These are phyloP conservation scores for Ploceus nigricollis DNA, from an alignment of 2,113 vertebrate genomes.

Conservation along the genomic window DNA sequence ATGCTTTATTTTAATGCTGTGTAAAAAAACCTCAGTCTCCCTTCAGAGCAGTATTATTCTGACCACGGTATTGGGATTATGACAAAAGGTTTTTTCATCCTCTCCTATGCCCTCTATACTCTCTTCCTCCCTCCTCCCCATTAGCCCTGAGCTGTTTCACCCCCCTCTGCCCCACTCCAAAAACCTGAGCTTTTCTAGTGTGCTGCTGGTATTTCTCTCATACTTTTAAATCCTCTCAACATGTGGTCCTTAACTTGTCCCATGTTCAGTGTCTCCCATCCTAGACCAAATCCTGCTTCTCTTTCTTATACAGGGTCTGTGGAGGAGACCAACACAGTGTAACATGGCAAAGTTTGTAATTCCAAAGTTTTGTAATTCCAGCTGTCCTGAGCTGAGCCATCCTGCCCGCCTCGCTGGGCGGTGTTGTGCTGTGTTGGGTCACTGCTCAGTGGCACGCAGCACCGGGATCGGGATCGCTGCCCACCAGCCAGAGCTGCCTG, in stretches of 20 bases:
- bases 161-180: neutral
- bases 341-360: neutral
- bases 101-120: neutral
- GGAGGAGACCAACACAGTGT: neutral
- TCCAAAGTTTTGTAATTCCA: neutral
- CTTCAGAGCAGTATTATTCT: neutral
- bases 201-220: neutral
- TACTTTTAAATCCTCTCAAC: neutral
- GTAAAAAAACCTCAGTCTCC: neutral
- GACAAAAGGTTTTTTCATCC: neutral
- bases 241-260: neutral
- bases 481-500: neutral
- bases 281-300: neutral
- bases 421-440: neutral
- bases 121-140: neutral
- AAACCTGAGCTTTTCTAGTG: neutral
- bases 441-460: neutral
- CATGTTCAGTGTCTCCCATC: neutral
- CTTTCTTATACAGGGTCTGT: neutral
- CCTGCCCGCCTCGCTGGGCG: rapidly evolving
- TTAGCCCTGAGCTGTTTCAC: neutral
- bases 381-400: neutral
- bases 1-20: neutral
- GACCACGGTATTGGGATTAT: neutral
- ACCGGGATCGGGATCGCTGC: rapidly evolving